Conservation (phyloP, 2,113 vertebrate genomes). For the Malurus melanocephalus region DNA sequence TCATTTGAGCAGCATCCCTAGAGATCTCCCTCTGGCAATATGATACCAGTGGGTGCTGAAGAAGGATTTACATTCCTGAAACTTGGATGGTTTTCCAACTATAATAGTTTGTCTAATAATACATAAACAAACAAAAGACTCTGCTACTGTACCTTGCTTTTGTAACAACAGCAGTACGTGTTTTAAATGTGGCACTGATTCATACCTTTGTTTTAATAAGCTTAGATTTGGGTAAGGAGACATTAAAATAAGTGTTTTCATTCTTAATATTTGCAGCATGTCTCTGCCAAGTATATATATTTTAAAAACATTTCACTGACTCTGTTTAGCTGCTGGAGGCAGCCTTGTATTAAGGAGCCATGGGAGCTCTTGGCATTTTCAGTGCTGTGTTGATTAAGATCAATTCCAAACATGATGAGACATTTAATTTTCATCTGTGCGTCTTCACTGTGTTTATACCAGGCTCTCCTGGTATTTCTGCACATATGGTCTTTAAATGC, state of each 20-base stretch:
- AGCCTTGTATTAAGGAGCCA: not conserved
- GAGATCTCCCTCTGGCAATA: not conserved
- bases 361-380: slow-evolving; percentile 10
- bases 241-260: not conserved
- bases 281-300: not conserved
- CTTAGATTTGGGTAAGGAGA: not conserved
- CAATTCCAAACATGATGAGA: not conserved
- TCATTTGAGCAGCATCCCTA: not conserved
- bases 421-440: not conserved
- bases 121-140: not conserved
- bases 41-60: not conserved
- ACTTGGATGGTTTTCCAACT: not conserved
- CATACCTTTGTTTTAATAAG: not conserved
- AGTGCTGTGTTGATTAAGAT: slow-evolving; percentile 5
- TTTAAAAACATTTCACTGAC: not conserved
- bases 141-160: not conserved
- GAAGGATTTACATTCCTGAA: not conserved
- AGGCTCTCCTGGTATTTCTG: slow-evolving; percentile 20
- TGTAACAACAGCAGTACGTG: not conserved
- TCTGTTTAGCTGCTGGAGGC: not conserved
- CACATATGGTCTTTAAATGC: not conserved
- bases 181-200: not conserved
- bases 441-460: not conserved
- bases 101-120: not conserved
- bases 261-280: not conserved